Evolutionary conservation across 2,888 invertebrate genomes (phyloP), one percentile per base, ranked within the genome.

Genomic region (Julus scanicus): DNA sequence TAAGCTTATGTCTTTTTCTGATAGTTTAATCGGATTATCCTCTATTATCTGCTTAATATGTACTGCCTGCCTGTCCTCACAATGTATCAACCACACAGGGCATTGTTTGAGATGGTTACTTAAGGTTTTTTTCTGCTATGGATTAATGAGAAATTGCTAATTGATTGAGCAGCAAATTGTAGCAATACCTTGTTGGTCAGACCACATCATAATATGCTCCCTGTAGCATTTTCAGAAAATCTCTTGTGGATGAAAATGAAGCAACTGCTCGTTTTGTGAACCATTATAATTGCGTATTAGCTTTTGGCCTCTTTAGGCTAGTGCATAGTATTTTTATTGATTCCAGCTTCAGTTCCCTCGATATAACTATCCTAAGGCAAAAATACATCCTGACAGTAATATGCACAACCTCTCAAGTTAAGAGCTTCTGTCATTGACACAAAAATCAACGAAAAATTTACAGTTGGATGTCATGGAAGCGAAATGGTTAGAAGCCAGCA

Each of bases 291-390:
- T 29, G 71, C 71, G 71, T 71, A 71, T 29, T 71, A 71, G 71
- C 71, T 71, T 71, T 71, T 71, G 71, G 71, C 71, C 71, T 71
- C 71, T 71, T 71, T 11, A 71, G 71, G 71, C 29, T 71, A n/a
- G n/a, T n/a, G 71, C 11, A 8, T 29, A 71, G 29, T 29, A 71
- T 29, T 71, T 57, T 71, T 71, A 71, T 71, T 71, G 71, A 71
- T 71, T 29, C 29, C 9, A 2, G 71, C 71, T 71, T 71, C 71
- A 71, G 9, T 71, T 71, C n/a, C 71, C 6, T 29, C 11, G 8
- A 4, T 9, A n/a, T 2, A 71, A 9, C 71, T 29, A 3, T 29
- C 71, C n/a, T 29, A n/a, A 29, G 29, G 71, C 71, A 71, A 71
- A 71, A 71, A 71, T 71, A 29, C 71, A 71, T 71, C 29, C 71